Evolutionary conservation across 2,797 vertebrate species (phyloP).

Genomic region (Karalla daura): DNA sequence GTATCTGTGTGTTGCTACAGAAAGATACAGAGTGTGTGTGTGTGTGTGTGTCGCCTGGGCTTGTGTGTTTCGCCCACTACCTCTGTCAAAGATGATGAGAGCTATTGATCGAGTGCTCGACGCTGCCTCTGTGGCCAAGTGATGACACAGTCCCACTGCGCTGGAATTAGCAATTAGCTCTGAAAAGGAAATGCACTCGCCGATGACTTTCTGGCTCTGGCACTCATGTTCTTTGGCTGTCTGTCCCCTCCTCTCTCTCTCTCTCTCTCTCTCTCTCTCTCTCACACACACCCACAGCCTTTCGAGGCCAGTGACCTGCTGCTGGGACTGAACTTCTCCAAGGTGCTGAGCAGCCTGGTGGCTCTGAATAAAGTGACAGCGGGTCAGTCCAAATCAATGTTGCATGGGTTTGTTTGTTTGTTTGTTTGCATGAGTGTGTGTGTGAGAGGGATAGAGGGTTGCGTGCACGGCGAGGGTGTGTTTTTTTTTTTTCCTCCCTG

Average conservation of each 20-base stretch:
- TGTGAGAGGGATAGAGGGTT: too few species aligned
- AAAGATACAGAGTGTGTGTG: constrained; percentile 1
- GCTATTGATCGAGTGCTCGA: constrained; percentile 45
- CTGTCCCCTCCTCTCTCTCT: constrained; percentile 13
- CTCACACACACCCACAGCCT: constrained; percentile 84
- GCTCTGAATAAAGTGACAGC: constrained; percentile 97
- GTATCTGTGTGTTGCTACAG: constrained; percentile 23
- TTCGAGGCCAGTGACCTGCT: constrained; percentile 98
- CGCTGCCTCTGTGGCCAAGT: constrained; percentile 18
- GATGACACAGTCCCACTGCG: constrained; percentile 39
- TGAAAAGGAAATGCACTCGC: constrained; percentile 19
- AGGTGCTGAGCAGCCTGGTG: constrained; percentile 96
- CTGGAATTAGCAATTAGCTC: constrained; percentile 31
- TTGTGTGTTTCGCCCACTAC: constrained; percentile 22
- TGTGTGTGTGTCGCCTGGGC: constrained; percentile 29
- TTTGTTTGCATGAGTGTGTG: too few species aligned
- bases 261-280: constrained; percentile 19
- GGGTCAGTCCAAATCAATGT: constrained; percentile 88
- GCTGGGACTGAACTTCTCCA: constrained; percentile 96
- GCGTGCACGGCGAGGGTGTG: constrained; percentile 11
- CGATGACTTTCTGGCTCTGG: constrained; percentile 1
- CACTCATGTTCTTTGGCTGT: constrained; percentile 10
- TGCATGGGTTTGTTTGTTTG: too few species aligned
- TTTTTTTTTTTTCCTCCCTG: too few species aligned
- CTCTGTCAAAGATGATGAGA: constrained; percentile 36